Conservation (phyloP, 2,113 vertebrate species). For the Elephas maximus region DNA sequence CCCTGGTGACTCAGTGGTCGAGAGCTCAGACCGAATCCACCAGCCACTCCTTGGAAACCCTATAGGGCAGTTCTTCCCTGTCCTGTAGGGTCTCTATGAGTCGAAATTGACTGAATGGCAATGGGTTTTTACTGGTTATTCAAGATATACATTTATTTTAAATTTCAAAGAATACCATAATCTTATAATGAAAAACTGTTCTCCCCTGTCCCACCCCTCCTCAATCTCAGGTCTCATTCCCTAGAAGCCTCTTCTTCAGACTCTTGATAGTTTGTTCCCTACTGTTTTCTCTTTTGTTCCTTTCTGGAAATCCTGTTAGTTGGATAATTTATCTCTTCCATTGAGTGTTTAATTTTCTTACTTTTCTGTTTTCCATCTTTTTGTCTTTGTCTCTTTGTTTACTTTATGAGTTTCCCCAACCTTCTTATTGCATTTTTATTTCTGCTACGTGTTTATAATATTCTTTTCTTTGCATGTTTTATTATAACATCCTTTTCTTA, state of each 20-base stretch:
- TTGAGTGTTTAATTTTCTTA: not conserved
- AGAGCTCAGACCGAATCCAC: too few species aligned
- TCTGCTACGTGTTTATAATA: not conserved
- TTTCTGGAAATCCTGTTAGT: constrained; percentile 33
- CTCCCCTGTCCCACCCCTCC: not conserved
- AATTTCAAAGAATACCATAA: not conserved
- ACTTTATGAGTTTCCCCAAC: not conserved
- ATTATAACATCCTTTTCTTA: not conserved
- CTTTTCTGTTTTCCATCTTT: not conserved
- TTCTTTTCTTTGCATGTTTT: constrained; percentile 36
- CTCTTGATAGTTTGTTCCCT: not conserved
- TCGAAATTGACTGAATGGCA: too few species aligned
- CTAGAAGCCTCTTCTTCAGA: not conserved
- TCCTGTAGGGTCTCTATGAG: too few species aligned
- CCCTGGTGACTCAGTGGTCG: too few species aligned
- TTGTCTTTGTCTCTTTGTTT: not conserved
- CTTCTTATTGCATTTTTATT: constrained; percentile 5
- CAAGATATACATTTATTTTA: constrained; percentile 14
- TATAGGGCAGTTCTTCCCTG: too few species aligned
- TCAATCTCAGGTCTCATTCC: not conserved
- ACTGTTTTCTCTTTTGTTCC: not conserved
- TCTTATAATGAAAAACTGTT: not conserved
- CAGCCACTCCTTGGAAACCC: too few species aligned
- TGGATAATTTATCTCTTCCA: not conserved
- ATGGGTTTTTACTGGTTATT: too few species aligned